Conservation (phyloP, 2,113 vertebrate species). For the Hystrix brachyura region DNA sequence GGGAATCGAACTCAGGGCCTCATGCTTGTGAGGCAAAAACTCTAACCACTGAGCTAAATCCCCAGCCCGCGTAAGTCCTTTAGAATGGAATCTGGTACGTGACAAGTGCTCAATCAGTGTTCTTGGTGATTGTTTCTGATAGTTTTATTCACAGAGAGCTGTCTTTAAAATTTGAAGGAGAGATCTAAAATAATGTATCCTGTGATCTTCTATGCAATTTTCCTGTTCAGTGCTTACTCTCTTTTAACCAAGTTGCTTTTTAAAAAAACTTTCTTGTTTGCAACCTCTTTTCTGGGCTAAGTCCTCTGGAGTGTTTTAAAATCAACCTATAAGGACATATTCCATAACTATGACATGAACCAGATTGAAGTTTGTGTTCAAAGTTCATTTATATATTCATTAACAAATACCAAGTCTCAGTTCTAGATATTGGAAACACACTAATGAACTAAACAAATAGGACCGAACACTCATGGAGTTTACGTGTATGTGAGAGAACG, state of each 20-base stretch:
- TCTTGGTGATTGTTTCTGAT: neutral
- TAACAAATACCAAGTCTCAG: slow-evolving; percentile 2
- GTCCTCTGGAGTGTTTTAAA: slow-evolving; percentile 38
- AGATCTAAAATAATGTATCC: neutral
- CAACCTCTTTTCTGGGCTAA: neutral
- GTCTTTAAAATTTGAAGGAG: neutral
- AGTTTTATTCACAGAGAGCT: slow-evolving; percentile 24
- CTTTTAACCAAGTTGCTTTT: neutral
- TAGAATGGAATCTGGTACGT: neutral
- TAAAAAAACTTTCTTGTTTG: neutral
- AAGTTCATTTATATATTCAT: neutral
- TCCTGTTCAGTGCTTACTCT: neutral
- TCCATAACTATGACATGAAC: slow-evolving; percentile 1
- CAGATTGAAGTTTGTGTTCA: neutral
- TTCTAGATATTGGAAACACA: neutral
- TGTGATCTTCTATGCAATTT: neutral
- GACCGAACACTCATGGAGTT: neutral
- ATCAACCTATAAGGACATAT: neutral
- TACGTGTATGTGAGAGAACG: neutral
- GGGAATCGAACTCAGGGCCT: neutral
- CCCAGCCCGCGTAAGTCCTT: neutral
- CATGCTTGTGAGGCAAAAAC: too few relatives aligned
- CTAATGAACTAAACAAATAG: neutral
- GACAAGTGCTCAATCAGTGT: neutral
- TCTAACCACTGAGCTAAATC: neutral